Conservation (phyloP, 2,888 invertebrate species). For the Rhingia campestris region DNA sequence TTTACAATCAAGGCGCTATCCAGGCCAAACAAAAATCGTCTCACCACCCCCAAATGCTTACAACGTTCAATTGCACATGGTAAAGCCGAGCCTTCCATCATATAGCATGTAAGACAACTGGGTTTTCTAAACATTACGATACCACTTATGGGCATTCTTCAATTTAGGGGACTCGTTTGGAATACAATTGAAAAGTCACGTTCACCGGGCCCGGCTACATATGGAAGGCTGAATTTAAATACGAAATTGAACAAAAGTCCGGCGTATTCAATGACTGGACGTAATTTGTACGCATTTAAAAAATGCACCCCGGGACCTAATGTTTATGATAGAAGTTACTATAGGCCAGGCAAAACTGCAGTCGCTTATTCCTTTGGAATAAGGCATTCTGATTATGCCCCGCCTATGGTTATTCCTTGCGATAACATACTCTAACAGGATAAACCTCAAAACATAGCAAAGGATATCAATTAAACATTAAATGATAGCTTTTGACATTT, state of each 20-base stretch:
- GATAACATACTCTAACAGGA: constrained; percentile 76
- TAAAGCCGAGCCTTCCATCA: constrained; percentile 73
- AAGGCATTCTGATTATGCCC: constrained; percentile 79
- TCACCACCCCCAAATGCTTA: constrained; percentile 80
- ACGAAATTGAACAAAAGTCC: constrained; percentile 77
- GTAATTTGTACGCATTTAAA: constrained; percentile 62
- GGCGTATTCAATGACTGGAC: constrained; percentile 77
- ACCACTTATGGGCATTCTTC: neutral
- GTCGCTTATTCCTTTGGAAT: constrained; percentile 80
- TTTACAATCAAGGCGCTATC: constrained; percentile 82
- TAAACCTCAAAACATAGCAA: too few species aligned
- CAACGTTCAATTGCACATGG: constrained; percentile 17
- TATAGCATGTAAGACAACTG: constrained; percentile 79
- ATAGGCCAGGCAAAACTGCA: constrained; percentile 79
- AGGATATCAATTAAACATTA: too few species aligned
- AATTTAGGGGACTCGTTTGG: constrained; percentile 77
- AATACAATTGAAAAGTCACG: constrained; percentile 63
- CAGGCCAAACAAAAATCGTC: constrained; percentile 73
- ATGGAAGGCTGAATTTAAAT: constrained; percentile 77
- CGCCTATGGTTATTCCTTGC: constrained; percentile 81
- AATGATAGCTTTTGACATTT: too few species aligned
- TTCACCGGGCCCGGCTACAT: constrained; percentile 81
- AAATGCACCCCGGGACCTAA: constrained; percentile 78
- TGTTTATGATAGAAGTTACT: constrained; percentile 78
- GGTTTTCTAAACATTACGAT: neutral